Base-by-base conservation (phyloP, 2,797 vertebrate species). In the Tokudaia muenninki region DNA sequence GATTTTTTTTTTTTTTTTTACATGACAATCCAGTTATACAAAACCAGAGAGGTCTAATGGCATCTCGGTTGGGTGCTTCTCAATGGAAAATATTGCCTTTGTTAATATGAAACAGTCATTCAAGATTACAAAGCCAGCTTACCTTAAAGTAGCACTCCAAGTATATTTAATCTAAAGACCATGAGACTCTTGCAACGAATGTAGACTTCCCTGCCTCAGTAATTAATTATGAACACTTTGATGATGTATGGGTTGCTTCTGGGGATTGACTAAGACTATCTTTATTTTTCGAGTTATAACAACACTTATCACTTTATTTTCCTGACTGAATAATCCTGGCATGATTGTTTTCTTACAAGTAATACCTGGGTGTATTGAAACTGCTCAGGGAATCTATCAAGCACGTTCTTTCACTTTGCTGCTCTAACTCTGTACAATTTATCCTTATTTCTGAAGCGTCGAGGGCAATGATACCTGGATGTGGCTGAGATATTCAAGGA, bases 201-300 rank as follows among this genome's bases (percentile, higher is more conserved):
- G 9, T 74, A 70, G 50, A 59, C 14, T 87, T 75, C 47, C 21
- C n/a, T 86, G 21, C 5, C 47, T 87, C 34, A 16, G 10, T 91
- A 16, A 70, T 81, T 67, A 72, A 37, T 90, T 72, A 63, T 92
- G 50, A 95, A 50, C 2, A 52, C 90, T 94, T 88, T 81, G 80
- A 78, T 92, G 26, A 95, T 75, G 24, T 34, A 7, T 88, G 67
- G 72, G 12, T 87, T 97, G n/a, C 37, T 50, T 77, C 88, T 87
- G 44, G 24, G 31, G n/a, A 44, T 72, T 96, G 11, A 61, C 47
- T 82, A 88, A 61, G 75, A 95, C 75, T 50, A 65, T 81, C 34
- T 89, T 59, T 4, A 84, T 81, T 72, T 94, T 96, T 91, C 26
- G 77, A 61, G 67, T 93, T 82, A 75, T 91, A 93, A 22, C 61